Conservation (phyloP, 1,140 invertebrate genomes). For the Cylas formicarius region DNA sequence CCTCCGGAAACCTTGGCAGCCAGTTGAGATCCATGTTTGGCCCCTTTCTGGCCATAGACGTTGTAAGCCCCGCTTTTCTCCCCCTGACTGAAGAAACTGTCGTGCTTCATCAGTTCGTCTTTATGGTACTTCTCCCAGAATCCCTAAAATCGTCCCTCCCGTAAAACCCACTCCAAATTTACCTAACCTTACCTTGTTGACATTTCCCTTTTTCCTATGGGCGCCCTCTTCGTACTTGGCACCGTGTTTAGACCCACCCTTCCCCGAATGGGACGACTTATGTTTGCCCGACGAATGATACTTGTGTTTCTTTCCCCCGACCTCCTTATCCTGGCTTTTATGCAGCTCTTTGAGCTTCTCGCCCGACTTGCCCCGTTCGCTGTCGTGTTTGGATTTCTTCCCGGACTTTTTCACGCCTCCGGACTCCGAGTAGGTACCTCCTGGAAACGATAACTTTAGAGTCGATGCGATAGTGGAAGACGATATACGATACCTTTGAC, state of each 20-base stretch:
- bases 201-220: slow-evolving; percentile 30
- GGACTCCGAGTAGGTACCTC: slow-evolving; percentile 21
- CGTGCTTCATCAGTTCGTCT: slow-evolving; percentile 36
- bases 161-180: slow-evolving; percentile 1
- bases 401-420: slow-evolving; percentile 22
- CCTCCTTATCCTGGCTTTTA: slow-evolving; percentile 25
- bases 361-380: slow-evolving; percentile 29
- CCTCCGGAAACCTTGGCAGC: slow-evolving; percentile 16
- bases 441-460: slow-evolving; percentile 19
- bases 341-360: slow-evolving; percentile 23
- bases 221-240: slow-evolving; percentile 28
- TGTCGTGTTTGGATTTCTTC: slow-evolving; percentile 29
- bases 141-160: slow-evolving; percentile 27
- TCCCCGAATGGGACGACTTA: slow-evolving; percentile 25
- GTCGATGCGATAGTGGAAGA: no score
- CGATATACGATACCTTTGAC: no score
- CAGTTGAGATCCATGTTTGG: slow-evolving; percentile 20
- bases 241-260: slow-evolving; percentile 28
- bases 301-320: slow-evolving; percentile 32
- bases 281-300: slow-evolving; percentile 23
- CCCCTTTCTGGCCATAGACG: slow-evolving; percentile 25
- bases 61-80: slow-evolving; percentile 36
- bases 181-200: slow-evolving; percentile 19
- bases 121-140: slow-evolving; percentile 38
- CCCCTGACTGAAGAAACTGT: slow-evolving; percentile 35